Conservation (phyloP, 1,140 invertebrate species). For the Lamellibrachia luymesi region DNA sequence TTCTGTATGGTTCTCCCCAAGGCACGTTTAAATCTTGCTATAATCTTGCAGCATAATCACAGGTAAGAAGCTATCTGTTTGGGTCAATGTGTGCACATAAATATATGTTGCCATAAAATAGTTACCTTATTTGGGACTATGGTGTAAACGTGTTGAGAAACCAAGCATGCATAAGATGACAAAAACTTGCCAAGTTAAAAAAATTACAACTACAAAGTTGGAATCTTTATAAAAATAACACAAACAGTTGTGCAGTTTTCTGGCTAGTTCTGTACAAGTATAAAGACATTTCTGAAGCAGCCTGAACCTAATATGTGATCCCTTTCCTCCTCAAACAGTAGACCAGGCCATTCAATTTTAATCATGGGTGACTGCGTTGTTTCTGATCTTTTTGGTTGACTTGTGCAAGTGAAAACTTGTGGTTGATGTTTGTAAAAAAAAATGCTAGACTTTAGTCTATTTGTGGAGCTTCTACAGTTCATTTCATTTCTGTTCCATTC, state of each 20-base stretch:
- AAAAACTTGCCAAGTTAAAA: not conserved
- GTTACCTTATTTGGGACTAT: not conserved
- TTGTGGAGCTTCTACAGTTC: not conserved
- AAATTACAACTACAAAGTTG: not conserved
- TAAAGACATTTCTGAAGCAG: not conserved
- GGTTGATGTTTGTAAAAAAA: not conserved
- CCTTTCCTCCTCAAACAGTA: not conserved
- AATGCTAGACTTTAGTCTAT: not conserved
- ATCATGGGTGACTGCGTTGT: not conserved
- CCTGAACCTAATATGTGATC: not conserved
- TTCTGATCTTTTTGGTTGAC: not conserved
- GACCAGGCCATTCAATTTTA: not conserved
- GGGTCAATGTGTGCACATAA: not conserved
- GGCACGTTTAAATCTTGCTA: not conserved
- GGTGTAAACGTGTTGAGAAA: not conserved
- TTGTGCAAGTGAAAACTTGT: not conserved
- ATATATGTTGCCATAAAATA: not conserved
- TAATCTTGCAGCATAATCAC: not conserved
- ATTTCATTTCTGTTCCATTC: not conserved
- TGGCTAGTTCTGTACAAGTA: not conserved
- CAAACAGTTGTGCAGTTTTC: too few relatives aligned
- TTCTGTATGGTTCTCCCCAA: not conserved
- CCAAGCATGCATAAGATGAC: not conserved
- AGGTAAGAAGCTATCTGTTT: not conserved
- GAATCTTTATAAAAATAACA: too few relatives aligned